Conservation (phyloP, 2,113 vertebrate species). For the Burhinus oedicnemus region DNA sequence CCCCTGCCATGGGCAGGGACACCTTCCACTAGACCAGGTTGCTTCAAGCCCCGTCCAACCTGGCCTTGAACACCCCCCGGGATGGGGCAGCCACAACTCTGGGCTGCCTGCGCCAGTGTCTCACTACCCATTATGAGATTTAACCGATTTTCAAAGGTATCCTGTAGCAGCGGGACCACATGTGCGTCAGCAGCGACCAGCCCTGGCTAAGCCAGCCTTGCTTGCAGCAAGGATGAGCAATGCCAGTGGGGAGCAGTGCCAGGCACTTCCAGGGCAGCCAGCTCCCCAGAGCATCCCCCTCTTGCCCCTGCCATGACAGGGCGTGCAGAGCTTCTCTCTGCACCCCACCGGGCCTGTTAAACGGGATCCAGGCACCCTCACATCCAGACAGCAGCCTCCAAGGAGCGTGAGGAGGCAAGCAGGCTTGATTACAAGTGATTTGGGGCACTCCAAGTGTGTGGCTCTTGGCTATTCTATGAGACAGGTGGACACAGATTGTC, state of each 20-base stretch:
- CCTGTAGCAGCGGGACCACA: not conserved
- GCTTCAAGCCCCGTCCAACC: not conserved
- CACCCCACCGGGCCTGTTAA: not conserved
- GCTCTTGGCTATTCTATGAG: not conserved
- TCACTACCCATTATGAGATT: not conserved
- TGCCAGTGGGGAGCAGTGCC: not conserved
- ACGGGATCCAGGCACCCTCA: not conserved
- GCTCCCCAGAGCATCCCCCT: not conserved
- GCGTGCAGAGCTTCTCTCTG: not conserved
- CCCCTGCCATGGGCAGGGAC: not conserved
- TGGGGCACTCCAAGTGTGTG: not conserved
- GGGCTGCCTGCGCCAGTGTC: not conserved
- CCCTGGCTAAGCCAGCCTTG: not conserved
- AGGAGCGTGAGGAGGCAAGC: not conserved
- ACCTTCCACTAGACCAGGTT: not conserved
- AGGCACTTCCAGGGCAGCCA: not conserved
- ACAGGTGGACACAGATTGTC: not conserved
- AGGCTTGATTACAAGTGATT: rapidly evolving
- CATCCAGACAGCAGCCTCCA: rapidly evolving
- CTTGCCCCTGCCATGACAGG: rapidly evolving
- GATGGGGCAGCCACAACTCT: not conserved
- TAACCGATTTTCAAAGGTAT: not conserved
- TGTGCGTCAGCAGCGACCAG: rapidly evolving
- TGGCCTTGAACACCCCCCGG: not conserved
- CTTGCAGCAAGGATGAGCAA: not conserved